Base-by-base conservation (phyloP, 2,797 vertebrate species). In the Platalea minor region DNA sequence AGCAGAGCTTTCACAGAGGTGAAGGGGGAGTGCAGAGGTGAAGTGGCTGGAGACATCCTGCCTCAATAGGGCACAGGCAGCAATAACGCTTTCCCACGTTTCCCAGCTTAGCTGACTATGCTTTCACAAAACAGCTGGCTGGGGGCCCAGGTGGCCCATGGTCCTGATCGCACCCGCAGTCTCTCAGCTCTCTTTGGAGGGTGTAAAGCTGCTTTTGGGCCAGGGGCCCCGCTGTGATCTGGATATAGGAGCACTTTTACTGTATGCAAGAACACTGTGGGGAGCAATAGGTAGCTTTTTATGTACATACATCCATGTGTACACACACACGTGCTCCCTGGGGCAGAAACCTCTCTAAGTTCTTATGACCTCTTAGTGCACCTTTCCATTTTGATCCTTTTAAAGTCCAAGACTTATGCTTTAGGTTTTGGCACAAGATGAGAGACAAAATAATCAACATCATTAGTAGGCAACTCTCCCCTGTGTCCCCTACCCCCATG, bases 21-120 rank as follows among this genome's bases (percentile, higher is more conserved):
- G 93, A 87, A 77, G 85, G 70, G 75, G 39, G 80, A 93, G 81
- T 79, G 80, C 75, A 93, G 93, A 94, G 95, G 94, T 95, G 94
- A 94, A 95, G 96, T 89, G 94, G 93, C 68, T 95, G 88, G 91
- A 96, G 88, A 89, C 60, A 59, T 75, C 92, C 60, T 24, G 72
- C 88, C 90, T 87, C 94, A 51, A 57, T 11, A 46, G 86, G 80
- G 91, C 81, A 51, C 53, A 23, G 65, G 86, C 90, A 74, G 86
- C 39, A 70, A 5, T 19, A 35, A 85, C 10, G 2, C 67, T 31
- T 67, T 28, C 75, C 88, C 0, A 8, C 6, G 2, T 70, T 85
- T 73, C 95, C 60, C 94, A 61, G 84, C 6, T 7, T 10, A 11
- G 11, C 69, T 59, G 91, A 3, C 65, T n/a, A 41, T 2, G 5